These are phyloP conservation scores for Scolanthus callimorphus DNA, from an alignment of 92 coral and sea anemone species.

Conservation along the genomic window DNA sequence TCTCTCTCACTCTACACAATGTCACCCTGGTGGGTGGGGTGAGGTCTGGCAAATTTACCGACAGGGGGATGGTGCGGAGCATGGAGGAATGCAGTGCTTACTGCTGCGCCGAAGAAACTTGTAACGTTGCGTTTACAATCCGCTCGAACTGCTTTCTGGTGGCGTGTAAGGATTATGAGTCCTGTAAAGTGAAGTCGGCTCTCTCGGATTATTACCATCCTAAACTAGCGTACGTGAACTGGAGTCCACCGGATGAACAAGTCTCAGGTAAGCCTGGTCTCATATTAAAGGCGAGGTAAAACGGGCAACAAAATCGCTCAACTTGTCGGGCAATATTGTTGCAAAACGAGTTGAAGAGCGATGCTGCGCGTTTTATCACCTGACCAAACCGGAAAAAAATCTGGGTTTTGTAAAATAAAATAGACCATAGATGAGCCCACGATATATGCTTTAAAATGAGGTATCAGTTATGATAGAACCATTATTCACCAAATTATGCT, in stretches of 20 bases:
- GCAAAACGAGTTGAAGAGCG: too few species aligned
- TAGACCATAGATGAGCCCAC: too few species aligned
- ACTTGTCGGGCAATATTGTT: too few species aligned
- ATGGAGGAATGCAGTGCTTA: slow-evolving; percentile 79
- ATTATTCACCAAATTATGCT: too few species aligned
- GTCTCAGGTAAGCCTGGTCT: slow-evolving; percentile 43
- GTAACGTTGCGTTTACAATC: slow-evolving; percentile 80
- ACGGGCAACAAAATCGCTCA: too few species aligned
- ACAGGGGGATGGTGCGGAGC: slow-evolving; percentile 75
- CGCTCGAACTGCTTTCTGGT: slow-evolving; percentile 88
- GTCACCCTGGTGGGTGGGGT: slow-evolving; percentile 86
- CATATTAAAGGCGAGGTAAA: too few species aligned
- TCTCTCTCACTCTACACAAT: slow-evolving; percentile 68
- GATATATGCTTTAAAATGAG: too few species aligned
- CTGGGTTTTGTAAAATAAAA: too few species aligned
- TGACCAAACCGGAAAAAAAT: too few species aligned
- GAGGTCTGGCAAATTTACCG: slow-evolving; percentile 78
- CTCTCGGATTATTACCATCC: slow-evolving; percentile 76
- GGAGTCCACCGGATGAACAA: slow-evolving; percentile 82
- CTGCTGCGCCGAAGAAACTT: slow-evolving; percentile 83
- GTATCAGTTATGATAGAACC: too few species aligned
- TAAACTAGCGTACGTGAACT: slow-evolving; percentile 75
- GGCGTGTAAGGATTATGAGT: slow-evolving; percentile 82
- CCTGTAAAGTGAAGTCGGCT: slow-evolving; percentile 70
- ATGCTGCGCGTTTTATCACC: too few species aligned